Evolutionary conservation across 2,797 vertebrate genomes (phyloP), one percentile per base, ranked within the genome.

Genomic region (Poeciliopsis infans): DNA sequence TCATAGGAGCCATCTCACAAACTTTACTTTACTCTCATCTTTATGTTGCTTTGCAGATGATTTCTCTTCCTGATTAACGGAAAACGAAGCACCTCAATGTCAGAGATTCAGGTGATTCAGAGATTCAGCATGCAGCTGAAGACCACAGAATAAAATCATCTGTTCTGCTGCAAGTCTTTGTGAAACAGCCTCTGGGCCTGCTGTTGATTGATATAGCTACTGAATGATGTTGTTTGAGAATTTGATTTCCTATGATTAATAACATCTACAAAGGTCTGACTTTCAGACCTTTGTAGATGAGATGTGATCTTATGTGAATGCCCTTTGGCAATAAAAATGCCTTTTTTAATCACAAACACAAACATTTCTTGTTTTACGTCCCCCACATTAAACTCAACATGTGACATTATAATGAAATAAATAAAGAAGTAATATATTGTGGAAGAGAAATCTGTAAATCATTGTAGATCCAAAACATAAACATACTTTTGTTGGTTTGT

Each of bases 1-100:
- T 77, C n/a, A 79, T 84, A 55, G 66, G 84, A 79, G 83, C 83
- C 83, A 82, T 55, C 82, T 82, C 80, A 83, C 41, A 64, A 57
- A 81, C 76, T 89, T n/a, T n/a, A n/a, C n/a, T n/a, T n/a, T n/a
- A n/a, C 76, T 41, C 59, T 70, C 39, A 49, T 41, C 39, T 33
- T 79, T 31, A 55, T 23, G 25, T 46, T 45, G 45, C 31, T 81
- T 46, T 55, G 74, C 57, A 33, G 13, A 71, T 5, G 51, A 53
- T 55, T 66, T 77, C 72, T 75, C 15, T 39, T 23, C 43, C 51
- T 28, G 68, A 51, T 84, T 66, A 20, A 71, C n/a, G 3, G 7
- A 83, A 43, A 15, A 25, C 36, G 2, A 18, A 53, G 3, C 39
- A 46, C 28, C 47, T 36, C 2, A 46, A 72, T 46, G n/a, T 31